phyloP scores from a whole-genome alignment of 30 jellyfish, hydroid and myxozoan genomes.

The Hydra vulgaris region DNA sequence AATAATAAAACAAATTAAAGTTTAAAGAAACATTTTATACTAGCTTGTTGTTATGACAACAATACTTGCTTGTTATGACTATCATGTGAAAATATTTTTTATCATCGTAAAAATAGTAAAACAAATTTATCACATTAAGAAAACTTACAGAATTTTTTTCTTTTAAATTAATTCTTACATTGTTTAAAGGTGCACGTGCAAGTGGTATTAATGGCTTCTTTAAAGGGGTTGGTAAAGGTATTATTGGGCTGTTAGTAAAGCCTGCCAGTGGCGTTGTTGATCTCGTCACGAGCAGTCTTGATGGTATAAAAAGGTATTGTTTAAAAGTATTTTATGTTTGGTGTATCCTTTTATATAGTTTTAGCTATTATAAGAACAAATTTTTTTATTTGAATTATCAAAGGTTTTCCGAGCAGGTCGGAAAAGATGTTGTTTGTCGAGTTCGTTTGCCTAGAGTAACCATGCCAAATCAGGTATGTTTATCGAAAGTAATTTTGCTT shows the following conservation, averaged over 20 bases:
- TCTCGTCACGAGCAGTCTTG: conserved; percentile 38
- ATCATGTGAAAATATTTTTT: too few relatives aligned
- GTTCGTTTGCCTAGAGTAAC: conserved; percentile 32
- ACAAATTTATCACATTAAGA: too few relatives aligned
- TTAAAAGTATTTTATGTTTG: neutral
- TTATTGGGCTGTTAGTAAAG: conserved; percentile 33
- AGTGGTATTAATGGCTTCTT: conserved; percentile 47
- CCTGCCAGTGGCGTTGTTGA: conserved; percentile 55
- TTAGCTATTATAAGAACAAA: neutral
- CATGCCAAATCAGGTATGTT: conserved; percentile 23
- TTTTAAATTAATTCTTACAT: too few relatives aligned
- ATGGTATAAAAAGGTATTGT: conserved; percentile 41
- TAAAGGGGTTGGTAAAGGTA: conserved; percentile 45
- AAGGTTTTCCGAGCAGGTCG: conserved; percentile 44
- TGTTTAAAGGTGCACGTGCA: conserved; percentile 42
- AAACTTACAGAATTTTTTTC: too few relatives aligned
- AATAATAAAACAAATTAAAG: too few relatives aligned
- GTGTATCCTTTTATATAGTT: neutral
- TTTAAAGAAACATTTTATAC: too few relatives aligned
- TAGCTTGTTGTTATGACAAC: too few relatives aligned
- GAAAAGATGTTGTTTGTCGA: conserved; percentile 31
- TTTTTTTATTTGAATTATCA: neutral
- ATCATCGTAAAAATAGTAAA: too few relatives aligned
- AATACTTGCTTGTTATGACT: too few relatives aligned
- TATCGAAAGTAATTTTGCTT: neutral